Evolutionary conservation across 2,797 vertebrate genomes (phyloP).

Genomic region (Arrhamphus sclerolepis): DNA sequence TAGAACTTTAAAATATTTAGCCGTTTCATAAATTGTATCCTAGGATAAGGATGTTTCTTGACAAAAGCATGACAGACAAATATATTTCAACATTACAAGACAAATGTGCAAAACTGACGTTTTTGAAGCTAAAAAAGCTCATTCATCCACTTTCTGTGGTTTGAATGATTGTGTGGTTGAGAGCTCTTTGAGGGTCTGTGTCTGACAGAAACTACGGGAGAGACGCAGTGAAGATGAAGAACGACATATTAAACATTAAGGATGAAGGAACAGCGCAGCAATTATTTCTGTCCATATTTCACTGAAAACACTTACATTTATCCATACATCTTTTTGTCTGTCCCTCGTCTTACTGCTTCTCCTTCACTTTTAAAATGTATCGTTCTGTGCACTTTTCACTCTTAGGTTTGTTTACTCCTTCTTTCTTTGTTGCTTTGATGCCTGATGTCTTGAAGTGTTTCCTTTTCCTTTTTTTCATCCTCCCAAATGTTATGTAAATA

Average conservation of each 20-base stretch:
- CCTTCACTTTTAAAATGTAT: constrained; percentile 29
- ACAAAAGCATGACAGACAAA: background rate
- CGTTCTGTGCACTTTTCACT: constrained; percentile 9
- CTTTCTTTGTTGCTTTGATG: background rate
- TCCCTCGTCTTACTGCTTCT: constrained; percentile 38
- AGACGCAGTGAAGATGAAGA: constrained; percentile 65
- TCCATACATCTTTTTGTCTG: constrained; percentile 65
- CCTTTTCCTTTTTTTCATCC: background rate
- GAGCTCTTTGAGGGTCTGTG: constrained; percentile 44
- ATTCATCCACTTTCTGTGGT: constrained; percentile 27
- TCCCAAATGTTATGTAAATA: too few species aligned
- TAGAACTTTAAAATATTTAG: too few species aligned
- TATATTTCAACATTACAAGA: constrained; percentile 4
- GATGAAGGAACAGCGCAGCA: constrained; percentile 72
- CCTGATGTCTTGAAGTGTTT: background rate
- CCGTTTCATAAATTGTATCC: too few species aligned
- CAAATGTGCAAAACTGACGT: constrained; percentile 18
- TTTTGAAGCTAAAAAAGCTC: constrained; percentile 22
- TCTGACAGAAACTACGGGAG: constrained; percentile 34
- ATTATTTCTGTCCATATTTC: constrained; percentile 81
- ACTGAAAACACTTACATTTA: constrained; percentile 73
- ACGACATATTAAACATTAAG: constrained; percentile 79
- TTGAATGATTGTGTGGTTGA: constrained; percentile 20
- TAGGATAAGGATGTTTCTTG: too few species aligned
- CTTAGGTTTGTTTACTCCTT: background rate